Percentiles rank a stretch among this genome's conserved stretches.
These are phyloP conservation scores for Stenurella melanura DNA, from an alignment of 2,888 invertebrate species.

Conservation along the genomic window DNA sequence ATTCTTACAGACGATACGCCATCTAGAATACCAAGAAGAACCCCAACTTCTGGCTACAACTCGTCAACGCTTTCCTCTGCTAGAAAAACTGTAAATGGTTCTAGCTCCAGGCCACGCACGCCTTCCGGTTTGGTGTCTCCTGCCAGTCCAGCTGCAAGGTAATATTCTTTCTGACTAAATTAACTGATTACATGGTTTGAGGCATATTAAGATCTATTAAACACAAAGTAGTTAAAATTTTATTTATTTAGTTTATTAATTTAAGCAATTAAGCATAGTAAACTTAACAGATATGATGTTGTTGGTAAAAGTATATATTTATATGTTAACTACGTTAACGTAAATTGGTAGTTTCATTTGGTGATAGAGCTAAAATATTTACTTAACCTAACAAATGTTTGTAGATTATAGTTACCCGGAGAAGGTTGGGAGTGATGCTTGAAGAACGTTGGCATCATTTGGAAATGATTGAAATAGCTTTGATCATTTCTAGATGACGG, in stretches of 20 bases:
- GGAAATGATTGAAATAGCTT: too few species aligned
- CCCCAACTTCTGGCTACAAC: slow-evolving; percentile 77
- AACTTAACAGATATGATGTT: slow-evolving; percentile 5
- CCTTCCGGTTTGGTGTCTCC: slow-evolving; percentile 87
- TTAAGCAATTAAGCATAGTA: slow-evolving; percentile 12
- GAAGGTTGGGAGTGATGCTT: too few species aligned
- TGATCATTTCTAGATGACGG: too few species aligned
- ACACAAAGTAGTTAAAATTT: slow-evolving; percentile 3
- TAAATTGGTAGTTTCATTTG: slow-evolving; percentile 17
- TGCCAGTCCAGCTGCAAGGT: slow-evolving; percentile 84
- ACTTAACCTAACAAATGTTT: slow-evolving; percentile 13
- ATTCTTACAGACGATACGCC: slow-evolving; percentile 81
- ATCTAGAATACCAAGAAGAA: slow-evolving; percentile 88
- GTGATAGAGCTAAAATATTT: slow-evolving; percentile 29
- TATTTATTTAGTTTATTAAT: slow-evolving; percentile 3
- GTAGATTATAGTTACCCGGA: background rate
- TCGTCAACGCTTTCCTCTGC: slow-evolving; percentile 76
- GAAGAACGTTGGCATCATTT: too few species aligned
- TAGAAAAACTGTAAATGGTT: slow-evolving; percentile 69
- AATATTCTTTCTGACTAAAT: slow-evolving; percentile 56
- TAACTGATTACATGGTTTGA: slow-evolving; percentile 6
- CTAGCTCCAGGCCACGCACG: slow-evolving; percentile 83
- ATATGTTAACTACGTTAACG: background rate
- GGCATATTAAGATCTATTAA: background rate
- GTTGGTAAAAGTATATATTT: background rate